phyloP scores from a whole-genome alignment of 1,140 invertebrate genomes.

The Lepidurus arcticus region DNA sequence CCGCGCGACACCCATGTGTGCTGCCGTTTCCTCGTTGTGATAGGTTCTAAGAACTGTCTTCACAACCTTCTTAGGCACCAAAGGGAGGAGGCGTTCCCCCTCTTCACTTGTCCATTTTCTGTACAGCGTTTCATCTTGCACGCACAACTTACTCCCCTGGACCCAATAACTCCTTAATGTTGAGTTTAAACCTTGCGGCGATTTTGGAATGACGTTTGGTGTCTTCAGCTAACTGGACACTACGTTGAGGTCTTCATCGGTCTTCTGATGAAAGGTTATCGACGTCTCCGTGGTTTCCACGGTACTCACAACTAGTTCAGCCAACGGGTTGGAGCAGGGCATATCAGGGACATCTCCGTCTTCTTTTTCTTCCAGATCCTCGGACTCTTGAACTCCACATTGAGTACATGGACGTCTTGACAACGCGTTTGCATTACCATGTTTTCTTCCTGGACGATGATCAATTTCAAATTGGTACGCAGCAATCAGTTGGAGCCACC shows the following conservation, averaged over 20 bases:
- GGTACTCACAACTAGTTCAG: not conserved
- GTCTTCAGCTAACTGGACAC: not conserved
- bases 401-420: not conserved
- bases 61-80: not conserved
- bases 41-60: not conserved
- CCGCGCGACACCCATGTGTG: conserved; percentile 24
- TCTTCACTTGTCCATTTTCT: not conserved
- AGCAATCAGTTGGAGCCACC: conserved; percentile 50
- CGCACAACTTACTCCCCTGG: not conserved
- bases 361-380: not conserved
- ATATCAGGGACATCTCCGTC: not conserved
- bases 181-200: not conserved
- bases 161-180: not conserved
- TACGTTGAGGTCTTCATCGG: not conserved
- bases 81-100: not conserved
- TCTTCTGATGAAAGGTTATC: conserved; percentile 6
- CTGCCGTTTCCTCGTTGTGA: conserved; percentile 21
- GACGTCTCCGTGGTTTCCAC: not conserved
- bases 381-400: not conserved
- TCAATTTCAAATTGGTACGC: conserved; percentile 46
- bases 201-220: not conserved
- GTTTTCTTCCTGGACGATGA: not conserved
- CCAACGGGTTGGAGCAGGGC: not conserved
- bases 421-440: not conserved
- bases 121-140: not conserved